Evolutionary conservation across 2,797 vertebrate genomes (phyloP), one percentile per base, ranked within the genome.

Genomic region (Acestrorhynchus altus): DNA sequence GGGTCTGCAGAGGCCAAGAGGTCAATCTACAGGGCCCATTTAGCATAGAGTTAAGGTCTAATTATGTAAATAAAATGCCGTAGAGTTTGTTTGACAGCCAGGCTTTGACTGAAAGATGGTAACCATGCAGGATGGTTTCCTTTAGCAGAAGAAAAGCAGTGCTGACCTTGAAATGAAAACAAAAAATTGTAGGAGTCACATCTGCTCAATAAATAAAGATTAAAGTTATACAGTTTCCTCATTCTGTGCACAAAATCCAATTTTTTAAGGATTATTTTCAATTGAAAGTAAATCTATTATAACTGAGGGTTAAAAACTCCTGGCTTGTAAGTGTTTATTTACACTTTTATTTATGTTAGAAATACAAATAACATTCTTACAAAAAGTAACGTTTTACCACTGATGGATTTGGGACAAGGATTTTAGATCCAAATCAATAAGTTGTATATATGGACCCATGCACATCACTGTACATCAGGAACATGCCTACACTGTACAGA

Each of bases 1-100:
- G 69, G 78, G 81, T 72, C 64, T 70, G 6, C 49, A 79, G 42
- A 68, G 85, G 83, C 77, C 70, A 75, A 75, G 74, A 69, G 74
- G 81, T 18, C 44, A 39, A 78, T 69, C 72, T 69, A 60, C 44
- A 61, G 42, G 60, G 54, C 73, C 81, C 77, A 84, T 84, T 76
- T 84, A 83, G 78, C 49, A 65, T 63, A 51, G 18, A 44, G 59
- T 76, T 77, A 67, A 24, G 60, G 67, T 80, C 71, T 68, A 49
- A 74, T 81, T 76, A 74, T 74, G 78, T 80, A 65, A 81, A 82
- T 78, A 77, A 75, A 64, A 42, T 72, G 60, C 69, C 52, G 49
- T 42, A 68, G 70, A 68, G 63, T 64, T 51, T 42, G 73, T 63
- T 77, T 70, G 79, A 78, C 24, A 16, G 75, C 61, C 65, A 49